A percentile compares a stretch with the other conserved stretches of the same genome.
Evolutionary conservation across 53 echinoderm and acorn worm genomes (phyloP).

Genomic region (Temnopleurus reevesii): DNA sequence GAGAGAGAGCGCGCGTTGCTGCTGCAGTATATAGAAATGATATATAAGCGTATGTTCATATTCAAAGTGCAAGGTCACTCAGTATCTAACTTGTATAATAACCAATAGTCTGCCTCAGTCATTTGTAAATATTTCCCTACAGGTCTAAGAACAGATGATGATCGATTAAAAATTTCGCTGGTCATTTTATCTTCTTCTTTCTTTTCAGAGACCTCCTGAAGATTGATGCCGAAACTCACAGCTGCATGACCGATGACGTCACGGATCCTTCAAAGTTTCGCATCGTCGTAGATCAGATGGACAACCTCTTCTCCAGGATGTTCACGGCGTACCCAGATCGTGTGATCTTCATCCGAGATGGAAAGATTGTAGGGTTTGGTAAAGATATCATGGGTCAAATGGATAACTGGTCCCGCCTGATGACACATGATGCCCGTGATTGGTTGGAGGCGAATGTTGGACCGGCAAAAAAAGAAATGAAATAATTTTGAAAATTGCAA

Average conservation of each 20-base stretch:
- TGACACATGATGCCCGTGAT: slow-evolving; percentile 78
- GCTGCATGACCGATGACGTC: slow-evolving; percentile 69
- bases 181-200: no score
- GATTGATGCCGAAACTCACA: slow-evolving; percentile 54
- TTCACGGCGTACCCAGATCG: slow-evolving; percentile 84
- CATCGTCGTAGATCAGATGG: slow-evolving; percentile 74
- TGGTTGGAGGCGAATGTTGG: slow-evolving; percentile 62
- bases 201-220: slow-evolving; percentile 63
- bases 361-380: slow-evolving; percentile 65
- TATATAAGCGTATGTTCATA: no score
- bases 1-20: no score
- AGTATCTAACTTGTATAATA: no score
- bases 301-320: slow-evolving; percentile 65
- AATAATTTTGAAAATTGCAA: not conserved
- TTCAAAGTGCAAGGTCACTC: no score
- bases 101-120: no score
- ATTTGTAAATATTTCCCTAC: no score
- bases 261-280: slow-evolving; percentile 61
- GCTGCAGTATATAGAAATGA: no score
- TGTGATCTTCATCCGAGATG: slow-evolving; percentile 62
- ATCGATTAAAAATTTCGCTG: no score
- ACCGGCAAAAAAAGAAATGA: not conserved
- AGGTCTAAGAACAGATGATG: no score
- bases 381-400: slow-evolving; percentile 53
- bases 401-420: slow-evolving; percentile 40